phyloP scores from a whole-genome alignment of 2,797 vertebrate species.

The Brachyrhaphis roseni region DNA sequence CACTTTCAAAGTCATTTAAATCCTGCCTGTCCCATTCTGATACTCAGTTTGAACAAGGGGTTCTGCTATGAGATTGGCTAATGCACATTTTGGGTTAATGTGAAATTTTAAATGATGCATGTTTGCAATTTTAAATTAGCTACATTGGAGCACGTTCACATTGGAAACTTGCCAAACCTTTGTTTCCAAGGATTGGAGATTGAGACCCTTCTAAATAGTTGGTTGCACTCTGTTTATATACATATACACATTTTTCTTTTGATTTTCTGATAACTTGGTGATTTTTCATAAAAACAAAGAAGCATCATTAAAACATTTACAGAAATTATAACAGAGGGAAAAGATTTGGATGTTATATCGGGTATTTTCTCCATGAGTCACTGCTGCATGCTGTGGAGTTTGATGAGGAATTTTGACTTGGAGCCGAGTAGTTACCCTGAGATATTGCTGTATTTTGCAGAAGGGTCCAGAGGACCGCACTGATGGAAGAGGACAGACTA shows the following conservation, averaged over 20 bases:
- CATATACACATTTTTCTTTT: neutral
- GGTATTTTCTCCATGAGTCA: constrained; percentile 21
- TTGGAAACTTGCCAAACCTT: neutral
- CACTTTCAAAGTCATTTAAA: neutral
- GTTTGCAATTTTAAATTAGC: neutral
- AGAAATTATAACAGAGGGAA: neutral
- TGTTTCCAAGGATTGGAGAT: neutral
- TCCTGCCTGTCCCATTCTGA: neutral
- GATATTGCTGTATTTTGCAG: constrained; percentile 24
- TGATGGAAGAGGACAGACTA: constrained; percentile 27
- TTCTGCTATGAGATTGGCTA: neutral
- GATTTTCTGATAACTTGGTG: neutral
- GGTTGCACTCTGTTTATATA: neutral
- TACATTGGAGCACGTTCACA: neutral
- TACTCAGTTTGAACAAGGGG: neutral
- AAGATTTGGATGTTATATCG: constrained; percentile 4
- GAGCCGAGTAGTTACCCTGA: constrained; percentile 25
- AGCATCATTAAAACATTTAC: neutral
- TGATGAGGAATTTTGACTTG: constrained; percentile 42
- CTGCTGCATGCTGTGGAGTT: constrained; percentile 24
- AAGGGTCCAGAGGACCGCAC: constrained; percentile 14
- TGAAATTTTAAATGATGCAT: neutral
- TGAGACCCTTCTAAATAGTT: neutral
- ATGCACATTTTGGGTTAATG: neutral
- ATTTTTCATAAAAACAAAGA: neutral